Percentiles rank a stretch among this genome's conserved stretches.
These are phyloP conservation scores for Didymodactylos carnosus DNA, from an alignment of 2,888 invertebrate genomes.

Conservation along the genomic window DNA sequence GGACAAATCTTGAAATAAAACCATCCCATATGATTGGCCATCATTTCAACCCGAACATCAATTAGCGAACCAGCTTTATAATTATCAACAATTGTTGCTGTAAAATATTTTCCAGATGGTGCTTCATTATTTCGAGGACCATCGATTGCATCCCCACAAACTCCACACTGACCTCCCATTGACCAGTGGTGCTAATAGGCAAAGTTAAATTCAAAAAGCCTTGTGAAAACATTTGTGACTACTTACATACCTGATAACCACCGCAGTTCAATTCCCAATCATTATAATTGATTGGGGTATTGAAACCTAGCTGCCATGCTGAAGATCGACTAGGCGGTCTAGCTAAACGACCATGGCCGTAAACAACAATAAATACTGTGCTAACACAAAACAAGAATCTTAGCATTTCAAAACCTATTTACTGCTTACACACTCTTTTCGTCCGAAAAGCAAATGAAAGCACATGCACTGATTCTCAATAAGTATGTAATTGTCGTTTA, in stretches of 20 bases:
- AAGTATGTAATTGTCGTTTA: too few species aligned
- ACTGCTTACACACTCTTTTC: too few species aligned
- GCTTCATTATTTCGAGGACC: slow-evolving; percentile 25
- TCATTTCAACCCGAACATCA: slow-evolving; percentile 23
- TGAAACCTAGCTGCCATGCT: slow-evolving; percentile 83
- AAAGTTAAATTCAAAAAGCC: too few species aligned
- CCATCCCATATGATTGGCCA: slow-evolving; percentile 30
- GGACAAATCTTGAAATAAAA: slow-evolving; percentile 32
- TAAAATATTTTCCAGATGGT: slow-evolving; percentile 24
- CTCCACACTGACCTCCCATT: slow-evolving; percentile 53
- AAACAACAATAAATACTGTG: too few species aligned
- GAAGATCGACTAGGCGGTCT: slow-evolving; percentile 76
- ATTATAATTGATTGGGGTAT: slow-evolving; percentile 79
- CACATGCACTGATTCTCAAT: too few species aligned
- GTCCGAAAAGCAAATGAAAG: too few species aligned
- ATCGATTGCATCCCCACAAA: slow-evolving; percentile 62
- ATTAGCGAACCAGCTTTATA: slow-evolving; percentile 27
- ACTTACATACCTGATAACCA: slow-evolving; percentile 46
- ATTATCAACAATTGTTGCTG: slow-evolving; percentile 24
- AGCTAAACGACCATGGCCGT: slow-evolving; percentile 55
- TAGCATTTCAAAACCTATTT: too few species aligned
- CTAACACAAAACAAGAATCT: too few species aligned
- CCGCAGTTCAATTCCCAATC: slow-evolving; percentile 87
- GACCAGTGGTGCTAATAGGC: neutral
- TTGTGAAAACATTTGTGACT: too few species aligned